These are phyloP conservation scores for Spilogale gracilis DNA, from an alignment of 2,113 vertebrate species.

Conservation along the genomic window DNA sequence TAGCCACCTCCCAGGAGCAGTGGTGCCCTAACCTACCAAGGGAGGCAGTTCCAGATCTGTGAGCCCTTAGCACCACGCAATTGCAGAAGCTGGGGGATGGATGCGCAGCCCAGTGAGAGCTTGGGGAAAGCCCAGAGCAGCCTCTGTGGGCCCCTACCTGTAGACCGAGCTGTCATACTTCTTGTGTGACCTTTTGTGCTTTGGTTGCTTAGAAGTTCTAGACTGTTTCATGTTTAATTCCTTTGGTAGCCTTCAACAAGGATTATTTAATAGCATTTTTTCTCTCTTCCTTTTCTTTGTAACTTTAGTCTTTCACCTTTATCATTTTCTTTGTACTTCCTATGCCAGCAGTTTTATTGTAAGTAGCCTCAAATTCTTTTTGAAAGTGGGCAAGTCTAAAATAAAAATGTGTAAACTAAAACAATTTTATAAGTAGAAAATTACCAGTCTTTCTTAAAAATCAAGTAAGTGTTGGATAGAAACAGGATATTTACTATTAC, in stretches of 20 bases:
- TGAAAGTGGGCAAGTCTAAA: background rate
- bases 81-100: background rate
- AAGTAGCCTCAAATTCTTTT: constrained; percentile 11
- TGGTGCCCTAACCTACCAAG: background rate
- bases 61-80: background rate
- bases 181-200: background rate
- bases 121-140: too few species aligned
- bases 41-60: background rate
- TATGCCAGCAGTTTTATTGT: background rate
- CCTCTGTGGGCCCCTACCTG: background rate
- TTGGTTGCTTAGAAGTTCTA: background rate
- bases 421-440: background rate
- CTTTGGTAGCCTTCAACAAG: background rate
- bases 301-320: background rate
- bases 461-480: constrained; percentile 8
- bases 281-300: background rate
- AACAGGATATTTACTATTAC: background rate
- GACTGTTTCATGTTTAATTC: background rate
- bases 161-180: background rate
- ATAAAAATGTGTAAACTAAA: constrained; percentile 16
- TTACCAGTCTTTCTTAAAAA: background rate
- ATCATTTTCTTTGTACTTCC: background rate
- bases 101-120: background rate
- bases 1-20: background rate
- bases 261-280: background rate